Evolutionary conservation across 1,140 invertebrate species (phyloP), one percentile per base, ranked within the genome.

Genomic region (Zaprionus lachaisei): DNA sequence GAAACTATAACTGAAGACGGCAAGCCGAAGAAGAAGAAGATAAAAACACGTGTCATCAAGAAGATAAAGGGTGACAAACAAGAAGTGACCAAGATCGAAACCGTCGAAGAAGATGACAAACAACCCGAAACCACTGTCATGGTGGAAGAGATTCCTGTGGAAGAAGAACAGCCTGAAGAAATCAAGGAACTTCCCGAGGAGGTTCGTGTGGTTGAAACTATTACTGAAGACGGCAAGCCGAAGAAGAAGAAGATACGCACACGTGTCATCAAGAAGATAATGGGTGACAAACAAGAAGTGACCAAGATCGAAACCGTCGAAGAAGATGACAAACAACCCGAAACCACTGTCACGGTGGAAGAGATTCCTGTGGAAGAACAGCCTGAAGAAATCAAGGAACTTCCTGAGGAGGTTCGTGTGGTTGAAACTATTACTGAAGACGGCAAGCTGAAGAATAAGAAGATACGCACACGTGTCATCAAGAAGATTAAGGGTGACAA

Each of bases 91-190:
- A 91, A 92, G 54, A 93, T 93, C 41, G 92, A 94, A 49, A 93
- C 93, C 0, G 79, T 93, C 3, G 93, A 94, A 75, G 93, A 94
- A 72, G 91, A 93, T 6, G 91, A 92, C 24, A 91, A 93, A 67
- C 63, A 91, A 20, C 91, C 93, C 1, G 55, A 89, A 74, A 92
- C 84, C 12, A 72, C 82, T 15, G 70, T 87, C 7, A 77, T 77
- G 12, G 73, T 82, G 15, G 67, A 71, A 38, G 89, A 90, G 58
- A 54, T 77, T 44, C 73, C 79, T 22, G 34, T 54, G n/a, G 74
- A 80, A 54, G 80, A 68, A 68, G 38, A 49, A 44, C 44, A 75
- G 47, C 65, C 66, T 71, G 57, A 85, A 77, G 81, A 81, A 75
- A 26, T 85, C 4, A 49, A 58, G 54, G 70, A 72, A 28, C 54